Base-by-base conservation (phyloP, 1,140 invertebrate genomes). In the Aphelinus atriplicis region DNA sequence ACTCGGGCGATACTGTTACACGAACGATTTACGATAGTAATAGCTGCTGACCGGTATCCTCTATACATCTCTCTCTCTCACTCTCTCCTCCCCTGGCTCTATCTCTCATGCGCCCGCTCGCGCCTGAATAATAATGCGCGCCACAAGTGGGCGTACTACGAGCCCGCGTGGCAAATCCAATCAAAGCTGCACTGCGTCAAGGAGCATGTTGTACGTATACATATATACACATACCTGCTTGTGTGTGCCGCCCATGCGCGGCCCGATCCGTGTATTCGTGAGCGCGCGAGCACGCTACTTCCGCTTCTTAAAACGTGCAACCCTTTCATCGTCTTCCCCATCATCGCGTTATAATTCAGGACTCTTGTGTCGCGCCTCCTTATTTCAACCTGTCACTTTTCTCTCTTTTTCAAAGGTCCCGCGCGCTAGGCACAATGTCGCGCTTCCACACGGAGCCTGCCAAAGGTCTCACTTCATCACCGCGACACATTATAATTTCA, bases 121-220 rank as follows among this genome's bases (percentile, higher is more conserved):
- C 71, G 50, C 55, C 65, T 63, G 78, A 83, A 84, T 83, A 79
- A 78, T 84, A 82, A 84, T 81, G 77, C 70, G 69, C 79, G 71
- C 78, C 78, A 70, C 73, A 79, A 79, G 83, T 85, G 82, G 84
- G 84, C 81, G 83, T 78, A 77, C 3, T 70, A 78, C 68, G 74
- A 65, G 77, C 57, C 81, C 78, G 80, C 82, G 80, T 84, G 76
- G 80, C 82, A 83, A 85, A 85, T 86, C 79, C 80, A 84, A 86
- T 86, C 84, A 86, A 84, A 84, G 75, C 67, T 69, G 75, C 75
- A 79, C 78, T 77, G 80, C 79, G 78, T 63, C 61, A 70, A 62
- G 75, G 47, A 74, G 47, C 73, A 45, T 47, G 2, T 3, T n/a
- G 10, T 50, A 47, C 42, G 42, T 50, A 10, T 77, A 61, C 65